Evolutionary conservation across 2,888 invertebrate species (phyloP), one percentile per base, ranked within the genome.

Genomic region (Rhopalosiphum nymphaeae): DNA sequence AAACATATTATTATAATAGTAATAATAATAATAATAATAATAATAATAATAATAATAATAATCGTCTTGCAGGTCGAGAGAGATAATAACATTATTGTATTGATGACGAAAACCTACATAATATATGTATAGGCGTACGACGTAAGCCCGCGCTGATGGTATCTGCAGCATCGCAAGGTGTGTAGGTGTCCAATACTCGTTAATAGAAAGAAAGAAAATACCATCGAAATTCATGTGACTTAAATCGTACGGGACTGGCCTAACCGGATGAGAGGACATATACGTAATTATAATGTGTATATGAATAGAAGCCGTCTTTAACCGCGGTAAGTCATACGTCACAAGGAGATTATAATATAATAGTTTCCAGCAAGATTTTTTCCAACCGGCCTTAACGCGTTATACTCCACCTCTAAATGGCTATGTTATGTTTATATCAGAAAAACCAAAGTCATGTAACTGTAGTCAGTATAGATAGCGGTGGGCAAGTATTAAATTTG

Each of bases 181-280:
- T 46, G 90, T 91, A 91, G 91, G 91, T 84, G 78, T 53, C 91
- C 91, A 53, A 91, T 78, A 91, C 84, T 84, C 49, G 78, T 91
- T 91, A 84, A 91, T 84, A 84, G 91, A 91, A 91, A 84, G 26
- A 78, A 78, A 78, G 67, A 89, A 89, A 57, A 89, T 42, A 42
- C 36, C 5, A 42, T 91, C 91, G 53, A 84, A 91, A 84, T 42
- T 53, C 91, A 7, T 26, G 25, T 49, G 61, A n/a, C 49, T 46
- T n/a, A n/a, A 61, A 89, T 57, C 56, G 57, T 29, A 67, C 46
- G n/a, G 90, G 61, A 90, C 67, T 49, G 67, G 44, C 46, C 90
- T 44, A n/a, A 90, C 67, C 90, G 90, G 90, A 90, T 88, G 86
- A 46, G 86, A 46, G 16, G 29, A 49, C 7, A 84, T 46, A 29